Percentiles rank a stretch among this genome's conserved stretches.
Conservation (phyloP, 92 coral and sea anemone genomes). For the Epizoanthus scotinus region DNA sequence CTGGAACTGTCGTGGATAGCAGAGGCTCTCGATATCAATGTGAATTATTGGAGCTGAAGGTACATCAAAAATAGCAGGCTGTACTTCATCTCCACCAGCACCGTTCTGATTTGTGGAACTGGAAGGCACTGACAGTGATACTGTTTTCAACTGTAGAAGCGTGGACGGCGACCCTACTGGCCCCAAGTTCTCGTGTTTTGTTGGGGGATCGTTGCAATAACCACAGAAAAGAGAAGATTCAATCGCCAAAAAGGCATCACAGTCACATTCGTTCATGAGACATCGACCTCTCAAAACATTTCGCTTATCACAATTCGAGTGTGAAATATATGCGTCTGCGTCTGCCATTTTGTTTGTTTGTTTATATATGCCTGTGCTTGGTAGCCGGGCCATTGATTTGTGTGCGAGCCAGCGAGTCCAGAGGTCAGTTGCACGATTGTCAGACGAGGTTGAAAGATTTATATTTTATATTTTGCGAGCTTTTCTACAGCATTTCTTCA, state of each 20-base stretch:
- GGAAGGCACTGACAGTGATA: too few species aligned
- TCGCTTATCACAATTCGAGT: constrained; percentile 16
- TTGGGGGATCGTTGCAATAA: constrained; percentile 39
- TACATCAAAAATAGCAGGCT: too few species aligned
- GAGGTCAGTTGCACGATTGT: not conserved
- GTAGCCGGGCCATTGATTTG: not conserved
- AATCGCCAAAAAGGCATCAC: constrained; percentile 16
- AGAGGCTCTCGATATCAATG: not conserved
- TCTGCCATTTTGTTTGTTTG: constrained; percentile 13
- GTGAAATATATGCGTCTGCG: not conserved
- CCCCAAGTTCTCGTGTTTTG: constrained; percentile 35
- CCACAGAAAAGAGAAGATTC: constrained; percentile 43
- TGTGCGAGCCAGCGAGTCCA: not conserved
- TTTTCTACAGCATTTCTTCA: not conserved
- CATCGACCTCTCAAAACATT: not conserved
- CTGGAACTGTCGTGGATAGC: not conserved
- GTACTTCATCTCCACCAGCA: too few species aligned
- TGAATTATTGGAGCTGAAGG: too few species aligned
- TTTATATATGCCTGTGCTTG: not conserved
- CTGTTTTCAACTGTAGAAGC: too few species aligned
- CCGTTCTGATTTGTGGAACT: too few species aligned
- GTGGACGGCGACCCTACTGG: not conserved
- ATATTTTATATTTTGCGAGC: not conserved
- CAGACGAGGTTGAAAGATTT: not conserved
- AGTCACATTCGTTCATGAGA: constrained; percentile 6